phyloP scores from a whole-genome alignment of 2,888 invertebrate genomes.

The Conops quadrifasciatus region DNA sequence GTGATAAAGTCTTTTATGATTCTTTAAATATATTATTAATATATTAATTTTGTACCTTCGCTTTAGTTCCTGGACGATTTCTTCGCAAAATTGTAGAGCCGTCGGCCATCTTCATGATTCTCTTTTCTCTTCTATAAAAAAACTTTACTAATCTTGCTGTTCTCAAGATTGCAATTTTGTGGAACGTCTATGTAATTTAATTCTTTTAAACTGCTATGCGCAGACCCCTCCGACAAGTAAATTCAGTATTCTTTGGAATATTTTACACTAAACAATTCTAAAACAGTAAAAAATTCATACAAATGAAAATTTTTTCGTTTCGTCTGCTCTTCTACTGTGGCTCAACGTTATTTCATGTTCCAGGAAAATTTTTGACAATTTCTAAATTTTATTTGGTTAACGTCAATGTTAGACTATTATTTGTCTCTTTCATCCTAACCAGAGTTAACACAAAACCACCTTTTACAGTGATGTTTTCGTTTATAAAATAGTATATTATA shows the following conservation, averaged over 20 bases:
- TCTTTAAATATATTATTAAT: no score
- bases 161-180: constrained; percentile 23
- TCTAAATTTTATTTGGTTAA: constrained; percentile 4
- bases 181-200: background rate
- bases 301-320: constrained; percentile 17
- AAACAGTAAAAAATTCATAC: constrained; percentile 25
- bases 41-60: constrained; percentile 72
- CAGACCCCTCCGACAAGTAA: background rate
- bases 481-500: no score
- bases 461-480: no score
- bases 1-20: background rate
- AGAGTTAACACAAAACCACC: no score
- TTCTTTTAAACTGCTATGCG: background rate
- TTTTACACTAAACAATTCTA: constrained; percentile 16
- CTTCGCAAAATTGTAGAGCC: constrained; percentile 82
- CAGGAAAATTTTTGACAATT: constrained; percentile 30
- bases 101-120: constrained; percentile 83
- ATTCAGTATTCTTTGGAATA: constrained; percentile 6
- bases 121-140: constrained; percentile 38
- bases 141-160: constrained; percentile 32
- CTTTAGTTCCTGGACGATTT: constrained; percentile 91
- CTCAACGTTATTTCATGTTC: constrained; percentile 8
- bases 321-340: background rate
- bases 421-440: background rate
- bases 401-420: background rate